These are phyloP conservation scores for Clinocottus analis DNA, from an alignment of 2,113 vertebrate genomes.

Conservation along the genomic window DNA sequence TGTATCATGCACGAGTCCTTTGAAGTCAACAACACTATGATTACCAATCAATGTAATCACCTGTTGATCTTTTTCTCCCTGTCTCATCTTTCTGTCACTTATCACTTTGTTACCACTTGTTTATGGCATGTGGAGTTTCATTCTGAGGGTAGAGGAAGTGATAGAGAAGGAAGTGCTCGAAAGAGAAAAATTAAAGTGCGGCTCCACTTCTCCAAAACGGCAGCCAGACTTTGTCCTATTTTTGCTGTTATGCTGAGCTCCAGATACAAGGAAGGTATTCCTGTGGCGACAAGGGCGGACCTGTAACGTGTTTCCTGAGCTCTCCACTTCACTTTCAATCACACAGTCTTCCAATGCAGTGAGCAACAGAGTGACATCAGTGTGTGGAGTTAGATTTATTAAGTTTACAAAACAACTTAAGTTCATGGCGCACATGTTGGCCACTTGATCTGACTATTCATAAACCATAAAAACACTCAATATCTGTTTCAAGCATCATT, in stretches of 20 bases:
- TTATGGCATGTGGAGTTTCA: too few relatives aligned
- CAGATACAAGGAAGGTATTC: conserved; percentile 18
- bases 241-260: conserved; percentile 9
- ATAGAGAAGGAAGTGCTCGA: too few relatives aligned
- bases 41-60: not conserved
- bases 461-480: not conserved
- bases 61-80: not conserved
- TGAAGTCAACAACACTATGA: too few relatives aligned
- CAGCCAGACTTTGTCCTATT: conserved; percentile 23
- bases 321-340: conserved; percentile 2
- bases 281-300: not conserved
- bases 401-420: not conserved
- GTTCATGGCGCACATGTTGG: not conserved
- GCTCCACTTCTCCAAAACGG: conserved; percentile 3
- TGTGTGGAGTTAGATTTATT: not conserved
- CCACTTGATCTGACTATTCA: not conserved
- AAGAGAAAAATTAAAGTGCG: conserved; percentile 5
- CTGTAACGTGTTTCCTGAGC: conserved; percentile 21
- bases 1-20: not conserved
- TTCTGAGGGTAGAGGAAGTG: not conserved
- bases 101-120: not conserved
- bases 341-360: not conserved
- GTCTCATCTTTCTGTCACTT: not conserved
- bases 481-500: not conserved
- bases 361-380: not conserved